phyloP scores from a whole-genome alignment of 1,140 invertebrate species.

The Mylabris phalerata region DNA sequence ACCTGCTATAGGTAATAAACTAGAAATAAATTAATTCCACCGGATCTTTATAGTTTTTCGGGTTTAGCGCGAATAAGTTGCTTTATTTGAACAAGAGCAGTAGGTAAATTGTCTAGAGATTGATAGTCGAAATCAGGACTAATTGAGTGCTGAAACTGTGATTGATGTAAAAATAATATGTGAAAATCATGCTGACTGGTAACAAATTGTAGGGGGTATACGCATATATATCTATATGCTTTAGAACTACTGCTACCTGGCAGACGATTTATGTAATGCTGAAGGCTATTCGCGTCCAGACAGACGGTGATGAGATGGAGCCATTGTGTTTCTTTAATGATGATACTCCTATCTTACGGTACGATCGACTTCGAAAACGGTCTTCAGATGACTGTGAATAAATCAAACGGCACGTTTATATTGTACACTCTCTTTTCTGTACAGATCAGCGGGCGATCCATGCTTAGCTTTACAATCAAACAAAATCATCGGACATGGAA shows the following conservation, averaged over 20 bases:
- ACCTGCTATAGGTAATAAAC: too few species aligned
- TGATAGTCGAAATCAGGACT: conserved; percentile 30
- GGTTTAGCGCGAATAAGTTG: too few species aligned
- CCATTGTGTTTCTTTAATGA: conserved; percentile 21
- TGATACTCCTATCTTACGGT: conserved; percentile 20
- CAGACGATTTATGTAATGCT: conserved; percentile 22
- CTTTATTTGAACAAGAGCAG: too few species aligned
- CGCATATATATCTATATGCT: conserved; percentile 17
- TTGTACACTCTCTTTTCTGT: too few species aligned
- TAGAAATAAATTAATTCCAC: too few species aligned
- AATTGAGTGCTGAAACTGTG: conserved; percentile 38
- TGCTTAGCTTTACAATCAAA: too few species aligned
- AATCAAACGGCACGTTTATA: conserved; percentile 13
- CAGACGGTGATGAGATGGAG: conserved; percentile 9
- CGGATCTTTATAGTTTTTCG: too few species aligned
- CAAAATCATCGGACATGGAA: too few species aligned
- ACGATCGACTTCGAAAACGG: conserved; percentile 17
- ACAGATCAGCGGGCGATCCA: too few species aligned
- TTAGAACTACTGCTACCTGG: conserved; percentile 1
- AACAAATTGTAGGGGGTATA: conserved; percentile 34
- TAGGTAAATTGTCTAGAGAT: conserved; percentile 25
- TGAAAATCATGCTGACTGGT: conserved; percentile 37
- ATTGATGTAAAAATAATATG: conserved; percentile 41
- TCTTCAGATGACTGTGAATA: conserved; percentile 10
- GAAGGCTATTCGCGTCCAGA: conserved; percentile 13